Conservation (phyloP, 2,888 invertebrate species). For the Phengaris arion region DNA sequence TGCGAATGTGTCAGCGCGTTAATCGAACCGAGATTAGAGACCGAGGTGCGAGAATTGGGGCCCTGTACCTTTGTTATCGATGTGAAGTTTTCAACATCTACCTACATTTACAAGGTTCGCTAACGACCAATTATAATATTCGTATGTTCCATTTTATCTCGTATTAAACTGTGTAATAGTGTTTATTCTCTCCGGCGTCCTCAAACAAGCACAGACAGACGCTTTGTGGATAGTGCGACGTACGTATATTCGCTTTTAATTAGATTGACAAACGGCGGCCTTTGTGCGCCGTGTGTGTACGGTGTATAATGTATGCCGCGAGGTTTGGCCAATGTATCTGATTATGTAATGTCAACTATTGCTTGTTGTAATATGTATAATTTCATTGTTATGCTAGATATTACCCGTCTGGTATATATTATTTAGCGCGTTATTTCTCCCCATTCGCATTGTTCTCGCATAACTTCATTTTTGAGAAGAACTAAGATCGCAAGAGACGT, state of each 20-base stretch:
- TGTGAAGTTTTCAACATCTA: no score
- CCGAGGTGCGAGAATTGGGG: no score
- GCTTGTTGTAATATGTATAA: neutral
- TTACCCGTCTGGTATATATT: no score
- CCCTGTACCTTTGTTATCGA: no score
- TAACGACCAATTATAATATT: neutral
- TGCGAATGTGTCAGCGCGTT: no score
- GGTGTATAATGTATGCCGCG: neutral
- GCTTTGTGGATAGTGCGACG: neutral
- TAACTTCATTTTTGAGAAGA: no score
- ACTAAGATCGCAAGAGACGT: no score
- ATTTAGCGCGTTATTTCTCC: no score
- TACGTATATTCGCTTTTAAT: conserved; percentile 5
- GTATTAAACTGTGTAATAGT: neutral
- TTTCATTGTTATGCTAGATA: neutral
- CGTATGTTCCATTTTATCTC: neutral
- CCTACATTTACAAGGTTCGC: no score
- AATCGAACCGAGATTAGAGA: no score
- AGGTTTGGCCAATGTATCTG: neutral
- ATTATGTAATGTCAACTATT: neutral
- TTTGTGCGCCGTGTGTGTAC: neutral
- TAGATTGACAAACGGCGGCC: neutral
- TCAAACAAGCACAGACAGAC: neutral
- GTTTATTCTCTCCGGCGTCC: neutral
- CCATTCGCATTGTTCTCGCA: no score